phyloP scores from a whole-genome alignment of 2,888 invertebrate species.

The Odontothrips loti region DNA sequence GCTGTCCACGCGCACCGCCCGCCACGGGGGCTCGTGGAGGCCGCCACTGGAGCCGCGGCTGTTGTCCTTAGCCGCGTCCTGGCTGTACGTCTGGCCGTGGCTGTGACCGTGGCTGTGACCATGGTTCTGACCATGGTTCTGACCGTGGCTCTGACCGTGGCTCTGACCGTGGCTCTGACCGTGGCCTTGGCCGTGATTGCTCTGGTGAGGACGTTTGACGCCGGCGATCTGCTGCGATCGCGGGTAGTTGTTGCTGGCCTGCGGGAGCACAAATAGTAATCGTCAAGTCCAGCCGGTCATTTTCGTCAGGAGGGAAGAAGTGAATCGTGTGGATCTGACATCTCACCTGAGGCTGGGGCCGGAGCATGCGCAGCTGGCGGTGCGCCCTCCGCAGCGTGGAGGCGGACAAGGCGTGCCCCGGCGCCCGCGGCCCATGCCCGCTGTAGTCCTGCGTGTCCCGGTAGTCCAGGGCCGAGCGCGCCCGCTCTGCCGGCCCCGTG shows the following conservation, averaged over 20 bases:
- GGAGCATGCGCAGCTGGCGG: slow-evolving; percentile 15
- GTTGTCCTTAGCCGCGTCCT: slow-evolving; percentile 8
- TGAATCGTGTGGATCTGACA: background rate
- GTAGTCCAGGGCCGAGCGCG: slow-evolving; percentile 7
- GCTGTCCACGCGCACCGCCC: background rate
- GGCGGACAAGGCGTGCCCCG: slow-evolving; percentile 9
- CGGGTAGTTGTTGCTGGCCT: slow-evolving; percentile 11
- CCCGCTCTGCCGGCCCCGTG: background rate
- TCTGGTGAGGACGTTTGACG: slow-evolving; percentile 2
- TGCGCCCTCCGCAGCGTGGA: slow-evolving; percentile 3
- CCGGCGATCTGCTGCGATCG: background rate
- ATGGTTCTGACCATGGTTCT: background rate
- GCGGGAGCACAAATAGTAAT: background rate
- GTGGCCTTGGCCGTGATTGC: background rate
- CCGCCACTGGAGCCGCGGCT: background rate
- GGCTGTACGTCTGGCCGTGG: background rate
- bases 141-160: background rate
- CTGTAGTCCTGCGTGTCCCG: slow-evolving; percentile 1
- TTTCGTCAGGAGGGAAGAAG: background rate
- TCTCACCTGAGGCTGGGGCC: slow-evolving; percentile 3
- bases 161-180: background rate
- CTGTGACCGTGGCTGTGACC: background rate
- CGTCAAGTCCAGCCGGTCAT: background rate
- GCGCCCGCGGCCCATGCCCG: background rate
- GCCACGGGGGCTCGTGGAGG: background rate